Conservation (phyloP, 1,140 invertebrate genomes). For the Drosophila saltans region DNA sequence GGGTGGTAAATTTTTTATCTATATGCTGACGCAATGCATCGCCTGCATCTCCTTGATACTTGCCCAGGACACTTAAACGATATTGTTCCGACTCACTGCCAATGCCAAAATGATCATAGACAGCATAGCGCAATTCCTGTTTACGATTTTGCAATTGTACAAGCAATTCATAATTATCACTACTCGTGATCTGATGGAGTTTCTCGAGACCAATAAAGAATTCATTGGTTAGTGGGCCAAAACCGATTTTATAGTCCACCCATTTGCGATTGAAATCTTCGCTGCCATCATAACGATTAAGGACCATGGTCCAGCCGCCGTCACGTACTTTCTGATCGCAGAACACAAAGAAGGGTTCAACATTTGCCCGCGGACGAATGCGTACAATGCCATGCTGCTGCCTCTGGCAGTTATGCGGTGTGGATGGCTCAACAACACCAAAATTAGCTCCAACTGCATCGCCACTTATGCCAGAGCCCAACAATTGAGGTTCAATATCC, state of each 20-base stretch:
- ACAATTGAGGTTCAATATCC: conserved; percentile 30
- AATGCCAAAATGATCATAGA: conserved; percentile 68
- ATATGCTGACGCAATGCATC: conserved; percentile 61
- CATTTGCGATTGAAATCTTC: conserved; percentile 64
- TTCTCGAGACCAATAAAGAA: conserved; percentile 70
- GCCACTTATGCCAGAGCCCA: neutral
- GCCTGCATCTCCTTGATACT: conserved; percentile 54
- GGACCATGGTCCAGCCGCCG: conserved; percentile 64
- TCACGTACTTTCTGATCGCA: conserved; percentile 57
- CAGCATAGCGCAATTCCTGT: conserved; percentile 51
- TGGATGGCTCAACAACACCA: conserved; percentile 8
- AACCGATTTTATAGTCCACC: conserved; percentile 66
- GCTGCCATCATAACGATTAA: conserved; percentile 53
- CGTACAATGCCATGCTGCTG: conserved; percentile 57
- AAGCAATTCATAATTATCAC: conserved; percentile 60
- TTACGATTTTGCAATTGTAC: conserved; percentile 60
- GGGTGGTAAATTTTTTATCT: conserved; percentile 67
- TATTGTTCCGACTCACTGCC: conserved; percentile 65
- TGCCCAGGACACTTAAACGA: conserved; percentile 56
- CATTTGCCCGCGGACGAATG: conserved; percentile 37
- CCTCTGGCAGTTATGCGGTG: conserved; percentile 45
- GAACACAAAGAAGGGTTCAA: conserved; percentile 59
- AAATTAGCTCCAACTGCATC: neutral
- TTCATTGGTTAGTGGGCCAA: conserved; percentile 43
- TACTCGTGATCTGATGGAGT: conserved; percentile 54